phyloP scores from a whole-genome alignment of 2,888 invertebrate species.

The Charanyca ferruginea region DNA sequence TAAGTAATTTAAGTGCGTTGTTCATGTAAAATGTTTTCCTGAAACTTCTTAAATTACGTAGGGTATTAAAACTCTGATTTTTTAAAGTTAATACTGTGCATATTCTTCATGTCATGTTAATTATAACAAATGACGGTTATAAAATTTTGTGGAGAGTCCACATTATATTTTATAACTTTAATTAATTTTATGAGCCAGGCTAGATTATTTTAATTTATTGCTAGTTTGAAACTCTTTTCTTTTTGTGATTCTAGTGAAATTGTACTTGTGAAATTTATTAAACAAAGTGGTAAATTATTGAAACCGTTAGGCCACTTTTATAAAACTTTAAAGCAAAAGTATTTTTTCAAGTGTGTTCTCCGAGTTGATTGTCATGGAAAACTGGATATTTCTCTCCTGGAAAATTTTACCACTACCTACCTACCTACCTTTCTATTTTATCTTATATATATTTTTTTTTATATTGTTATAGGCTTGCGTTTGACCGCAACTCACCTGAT shows the following conservation, averaged over 20 bases:
- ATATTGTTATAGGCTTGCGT: too few species aligned
- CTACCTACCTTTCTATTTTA: too few species aligned
- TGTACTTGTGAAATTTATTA: not conserved
- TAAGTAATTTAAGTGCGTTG: constrained; percentile 22
- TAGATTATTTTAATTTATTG: constrained; percentile 25
- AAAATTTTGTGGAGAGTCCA: not conserved
- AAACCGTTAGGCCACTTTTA: not conserved
- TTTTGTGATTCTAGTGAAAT: not conserved
- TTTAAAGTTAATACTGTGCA: not conserved
- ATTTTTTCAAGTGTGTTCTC: not conserved
- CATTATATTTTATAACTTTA: constrained; percentile 9
- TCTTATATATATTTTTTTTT: too few species aligned
- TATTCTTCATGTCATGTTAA: not conserved
- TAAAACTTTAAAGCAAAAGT: not conserved
- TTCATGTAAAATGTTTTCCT: constrained; percentile 12
- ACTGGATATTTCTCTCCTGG: too few species aligned
- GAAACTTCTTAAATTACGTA: constrained; percentile 25
- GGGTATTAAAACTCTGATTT: too few species aligned
- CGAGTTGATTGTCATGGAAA: too few species aligned
- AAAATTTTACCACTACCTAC: too few species aligned
- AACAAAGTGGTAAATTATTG: not conserved
- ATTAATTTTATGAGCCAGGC: constrained; percentile 15
- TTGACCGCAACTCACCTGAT: too few species aligned
- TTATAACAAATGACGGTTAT: not conserved
- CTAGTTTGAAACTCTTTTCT: constrained; percentile 7